A percentile compares a stretch with the other conserved stretches of the same genome.
Conservation (phyloP, 2,888 invertebrate species). For the Serrognathus titanus region DNA sequence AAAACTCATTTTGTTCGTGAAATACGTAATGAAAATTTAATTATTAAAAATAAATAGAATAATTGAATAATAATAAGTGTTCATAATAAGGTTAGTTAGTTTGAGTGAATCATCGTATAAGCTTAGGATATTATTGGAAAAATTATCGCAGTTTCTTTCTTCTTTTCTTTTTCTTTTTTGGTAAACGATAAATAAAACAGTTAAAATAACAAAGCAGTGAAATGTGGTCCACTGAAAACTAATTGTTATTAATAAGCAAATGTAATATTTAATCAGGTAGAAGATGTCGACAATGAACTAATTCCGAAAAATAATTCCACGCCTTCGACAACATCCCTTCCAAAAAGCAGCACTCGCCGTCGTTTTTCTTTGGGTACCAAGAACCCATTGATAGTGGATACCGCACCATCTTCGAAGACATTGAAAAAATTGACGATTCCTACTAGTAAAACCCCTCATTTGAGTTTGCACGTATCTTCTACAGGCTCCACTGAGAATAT, state of each 20-base stretch:
- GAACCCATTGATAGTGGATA: conserved; percentile 17
- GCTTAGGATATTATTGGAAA: too few relatives aligned
- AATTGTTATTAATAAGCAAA: not conserved
- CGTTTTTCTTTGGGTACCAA: conserved; percentile 32
- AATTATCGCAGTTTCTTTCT: too few relatives aligned
- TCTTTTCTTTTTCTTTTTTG: too few relatives aligned
- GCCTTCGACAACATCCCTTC: conserved; percentile 6
- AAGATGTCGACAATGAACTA: conserved; percentile 26
- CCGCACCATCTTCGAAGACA: conserved; percentile 8
- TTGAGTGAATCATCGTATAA: too few relatives aligned
- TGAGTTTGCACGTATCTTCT: not conserved
- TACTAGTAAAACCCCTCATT: conserved; percentile 7
- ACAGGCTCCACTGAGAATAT: conserved; percentile 27
- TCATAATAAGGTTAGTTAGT: too few relatives aligned
- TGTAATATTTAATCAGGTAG: conserved; percentile 14
- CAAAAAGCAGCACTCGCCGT: conserved; percentile 26
- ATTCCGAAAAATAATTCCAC: conserved; percentile 7
- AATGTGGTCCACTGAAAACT: too few relatives aligned
- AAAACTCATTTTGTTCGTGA: too few relatives aligned
- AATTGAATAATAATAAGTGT: too few relatives aligned
- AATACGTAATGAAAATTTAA: too few relatives aligned
- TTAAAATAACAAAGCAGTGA: not conserved
- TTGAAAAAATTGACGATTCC: conserved; percentile 13
- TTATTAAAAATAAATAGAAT: too few relatives aligned
- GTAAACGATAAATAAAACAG: not conserved